These are phyloP conservation scores for Lycia hirtaria DNA, from an alignment of 2,888 invertebrate species.

Conservation along the genomic window DNA sequence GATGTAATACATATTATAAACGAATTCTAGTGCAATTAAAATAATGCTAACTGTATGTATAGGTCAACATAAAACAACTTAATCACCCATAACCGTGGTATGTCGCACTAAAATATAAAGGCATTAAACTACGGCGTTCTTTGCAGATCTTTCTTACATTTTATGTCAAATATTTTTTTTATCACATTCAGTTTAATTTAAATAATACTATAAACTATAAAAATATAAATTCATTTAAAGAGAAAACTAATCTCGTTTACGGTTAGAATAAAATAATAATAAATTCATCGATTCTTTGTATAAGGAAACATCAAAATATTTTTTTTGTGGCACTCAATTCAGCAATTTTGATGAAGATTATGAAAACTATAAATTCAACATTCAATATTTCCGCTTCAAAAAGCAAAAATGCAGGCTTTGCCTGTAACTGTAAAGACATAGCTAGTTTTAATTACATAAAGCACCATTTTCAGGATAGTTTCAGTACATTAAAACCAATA, in stretches of 20 bases:
- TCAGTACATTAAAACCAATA: no score
- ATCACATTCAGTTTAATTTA: constrained; percentile 46
- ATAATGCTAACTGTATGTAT: constrained; percentile 17
- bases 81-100: constrained; percentile 19
- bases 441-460: no score
- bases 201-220: constrained; percentile 42
- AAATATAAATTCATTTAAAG: constrained; percentile 38
- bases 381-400: no score
- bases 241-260: constrained; percentile 32
- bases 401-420: no score
- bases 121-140: constrained; percentile 17
- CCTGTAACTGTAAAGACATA: no score
- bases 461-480: no score
- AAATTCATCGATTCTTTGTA: constrained; percentile 36
- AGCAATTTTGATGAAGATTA: constrained; percentile 26
- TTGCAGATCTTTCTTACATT: constrained; percentile 40
- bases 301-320: constrained; percentile 33
- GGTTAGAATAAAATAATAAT: constrained; percentile 37
- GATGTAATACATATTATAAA: constrained; percentile 10
- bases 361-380: no score
- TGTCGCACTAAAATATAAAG: constrained; percentile 18
- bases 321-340: constrained; percentile 43
- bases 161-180: constrained; percentile 49
- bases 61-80: constrained; percentile 15
- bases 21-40: constrained; percentile 10